Evolutionary conservation across 2,888 invertebrate genomes (phyloP), one percentile per base, ranked within the genome.

Genomic region (Leptopilina drosophilae): DNA sequence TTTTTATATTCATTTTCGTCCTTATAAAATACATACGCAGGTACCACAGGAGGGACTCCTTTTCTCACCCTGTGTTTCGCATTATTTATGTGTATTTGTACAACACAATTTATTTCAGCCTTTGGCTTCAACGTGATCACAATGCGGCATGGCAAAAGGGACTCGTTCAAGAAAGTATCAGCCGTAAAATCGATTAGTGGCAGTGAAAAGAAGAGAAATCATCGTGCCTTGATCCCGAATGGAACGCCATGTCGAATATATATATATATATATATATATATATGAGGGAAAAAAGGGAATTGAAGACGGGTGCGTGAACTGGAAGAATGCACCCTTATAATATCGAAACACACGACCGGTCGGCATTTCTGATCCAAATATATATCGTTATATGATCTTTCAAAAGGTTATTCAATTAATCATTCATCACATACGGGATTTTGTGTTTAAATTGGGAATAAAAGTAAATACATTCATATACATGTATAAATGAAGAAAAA

Each of bases 131-230:
- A 42, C 20, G 26, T n/a, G 40, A 53, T 65, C 59, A 83, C 83
- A 84, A 85, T 85, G 78, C 81, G 65, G 33, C 76, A 75, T 69
- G 81, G 77, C 77, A 78, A 73, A 46, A 73, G 53, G 33, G 53
- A 73, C 56, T 73, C 73, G 53, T 73, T 69, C 80, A 81, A 79
- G 84, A 76, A 87, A 85, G 84, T 85, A 86, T 85, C 84, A 84
- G 80, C 79, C 80, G 82, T 84, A 83, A 86, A 88, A 88, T 88
- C 88, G 88, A 88, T 89, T 88, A 88, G 83, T 82, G 81, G 73
- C 81, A 80, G 79, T 86, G 86, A 88, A 88, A 87, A 84, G 85
- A 84, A 81, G 81, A 86, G 85, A 86, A 87, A 87, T 84, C 86
- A 87, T 83, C 84, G 82, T 76, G 82, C 8, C n/a, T 56, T 56